These are phyloP conservation scores for Portevinia maculata DNA, from an alignment of 2,888 invertebrate genomes.

Conservation along the genomic window DNA sequence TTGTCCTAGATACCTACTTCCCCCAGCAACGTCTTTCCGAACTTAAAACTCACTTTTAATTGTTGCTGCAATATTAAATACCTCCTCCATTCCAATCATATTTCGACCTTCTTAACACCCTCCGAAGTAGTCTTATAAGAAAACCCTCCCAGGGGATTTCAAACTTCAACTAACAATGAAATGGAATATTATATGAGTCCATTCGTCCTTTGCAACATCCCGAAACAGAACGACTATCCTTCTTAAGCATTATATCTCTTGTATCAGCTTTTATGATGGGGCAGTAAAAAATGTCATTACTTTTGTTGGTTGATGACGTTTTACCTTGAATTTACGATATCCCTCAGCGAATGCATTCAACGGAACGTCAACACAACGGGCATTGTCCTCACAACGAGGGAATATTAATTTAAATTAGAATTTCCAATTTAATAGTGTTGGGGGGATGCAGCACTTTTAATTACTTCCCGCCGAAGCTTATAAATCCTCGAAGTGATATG, in stretches of 20 bases:
- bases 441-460: constrained; percentile 48
- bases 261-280: constrained; percentile 69
- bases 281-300: constrained; percentile 73
- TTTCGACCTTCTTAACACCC: constrained; percentile 49
- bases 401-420: constrained; percentile 75
- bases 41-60: constrained; percentile 22
- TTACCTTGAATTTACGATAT: constrained; percentile 70
- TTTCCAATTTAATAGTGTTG: constrained; percentile 28
- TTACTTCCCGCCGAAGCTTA: constrained; percentile 67
- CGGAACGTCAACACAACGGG: constrained; percentile 28
- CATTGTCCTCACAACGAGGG: constrained; percentile 44
- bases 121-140: constrained; percentile 8
- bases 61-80: constrained; percentile 41
- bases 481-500: constrained; percentile 8
- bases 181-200: constrained; percentile 74
- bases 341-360: constrained; percentile 36
- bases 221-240: constrained; percentile 26
- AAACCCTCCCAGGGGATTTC: constrained; percentile 45
- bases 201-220: constrained; percentile 57
- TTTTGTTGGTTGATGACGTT: constrained; percentile 71
- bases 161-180: constrained; percentile 64
- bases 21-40: not conserved
- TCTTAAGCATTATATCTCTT: constrained; percentile 55
- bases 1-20: too few relatives aligned
- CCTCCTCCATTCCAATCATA: not conserved